Percentiles rank a stretch among this genome's conserved stretches.
phyloP scores from a whole-genome alignment of 37 sponge, comb jelly and placozoan species.

The Ianthella basta region DNA sequence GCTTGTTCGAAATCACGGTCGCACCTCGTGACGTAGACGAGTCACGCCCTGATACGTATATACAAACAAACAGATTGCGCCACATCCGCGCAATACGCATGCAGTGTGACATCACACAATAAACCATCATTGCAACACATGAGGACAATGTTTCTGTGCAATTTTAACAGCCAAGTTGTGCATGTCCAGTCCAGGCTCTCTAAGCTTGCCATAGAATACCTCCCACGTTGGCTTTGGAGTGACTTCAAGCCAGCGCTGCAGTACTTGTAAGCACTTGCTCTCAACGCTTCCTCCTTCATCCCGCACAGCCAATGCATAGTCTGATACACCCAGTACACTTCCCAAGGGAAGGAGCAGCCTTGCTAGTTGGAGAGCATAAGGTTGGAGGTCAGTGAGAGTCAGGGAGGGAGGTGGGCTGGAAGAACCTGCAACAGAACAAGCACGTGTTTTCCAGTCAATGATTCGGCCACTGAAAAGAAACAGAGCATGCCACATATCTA shows the following conservation, averaged over 20 bases:
- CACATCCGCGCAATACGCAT: too few species aligned
- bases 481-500: too few species aligned
- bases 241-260: not conserved
- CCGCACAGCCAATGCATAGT: not conserved
- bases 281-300: not conserved
- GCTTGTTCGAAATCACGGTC: too few species aligned
- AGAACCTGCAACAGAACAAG: too few species aligned
- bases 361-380: not conserved
- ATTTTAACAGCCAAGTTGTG: not conserved
- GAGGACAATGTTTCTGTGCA: not conserved
- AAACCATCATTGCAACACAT: not conserved
- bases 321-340: not conserved
- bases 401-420: not conserved
- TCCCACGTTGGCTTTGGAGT: not conserved
- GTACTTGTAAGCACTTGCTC: not conserved
- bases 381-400: slow-evolving; percentile 2
- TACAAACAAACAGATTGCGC: too few species aligned
- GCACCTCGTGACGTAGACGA: too few species aligned
- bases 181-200: slow-evolving; percentile 18
- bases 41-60: too few species aligned
- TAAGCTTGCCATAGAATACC: not conserved
- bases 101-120: too few species aligned
- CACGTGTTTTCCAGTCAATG: too few species aligned
- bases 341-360: not conserved
- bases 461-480: too few species aligned